phyloP scores from a whole-genome alignment of 1,140 invertebrate genomes.

The Venturia canescens region DNA sequence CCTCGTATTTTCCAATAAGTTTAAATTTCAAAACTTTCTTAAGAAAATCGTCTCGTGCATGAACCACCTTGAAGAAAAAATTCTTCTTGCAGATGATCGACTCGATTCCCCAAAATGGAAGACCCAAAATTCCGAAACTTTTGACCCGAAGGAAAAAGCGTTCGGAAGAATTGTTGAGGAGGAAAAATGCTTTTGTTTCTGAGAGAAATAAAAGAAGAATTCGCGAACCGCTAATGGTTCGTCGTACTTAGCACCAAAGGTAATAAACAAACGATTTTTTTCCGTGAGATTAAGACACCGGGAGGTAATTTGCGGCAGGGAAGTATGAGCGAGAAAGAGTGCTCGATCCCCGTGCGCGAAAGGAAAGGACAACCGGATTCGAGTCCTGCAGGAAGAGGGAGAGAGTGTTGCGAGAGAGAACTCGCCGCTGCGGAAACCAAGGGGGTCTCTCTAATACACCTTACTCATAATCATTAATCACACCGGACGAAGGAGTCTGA shows the following conservation, averaged over 20 bases:
- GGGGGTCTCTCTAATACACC: conserved; percentile 70
- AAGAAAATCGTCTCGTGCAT: no score
- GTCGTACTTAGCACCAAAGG: conserved; percentile 44
- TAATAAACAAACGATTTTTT: conserved; percentile 66
- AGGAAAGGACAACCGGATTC: conserved; percentile 12
- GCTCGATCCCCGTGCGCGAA: background rate
- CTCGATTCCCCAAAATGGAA: no score
- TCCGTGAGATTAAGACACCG: conserved; percentile 69
- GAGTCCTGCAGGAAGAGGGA: background rate
- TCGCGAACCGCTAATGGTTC: background rate
- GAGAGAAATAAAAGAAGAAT: background rate
- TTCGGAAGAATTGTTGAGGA: background rate
- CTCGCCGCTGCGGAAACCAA: conserved; percentile 60
- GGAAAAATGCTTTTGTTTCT: background rate
- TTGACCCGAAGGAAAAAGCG: no score
- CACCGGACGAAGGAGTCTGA: conserved; percentile 63
- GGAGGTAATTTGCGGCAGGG: conserved; percentile 58
- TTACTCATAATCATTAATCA: conserved; percentile 75
- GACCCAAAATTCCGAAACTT: no score
- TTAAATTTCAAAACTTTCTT: no score
- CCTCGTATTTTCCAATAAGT: no score
- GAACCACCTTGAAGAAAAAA: no score
- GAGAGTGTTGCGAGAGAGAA: conserved; percentile 49
- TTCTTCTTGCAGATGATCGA: no score
- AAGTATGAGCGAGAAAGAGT: background rate